phyloP scores from a whole-genome alignment of 2,797 vertebrate genomes.

The Cryptoprocta ferox region DNA sequence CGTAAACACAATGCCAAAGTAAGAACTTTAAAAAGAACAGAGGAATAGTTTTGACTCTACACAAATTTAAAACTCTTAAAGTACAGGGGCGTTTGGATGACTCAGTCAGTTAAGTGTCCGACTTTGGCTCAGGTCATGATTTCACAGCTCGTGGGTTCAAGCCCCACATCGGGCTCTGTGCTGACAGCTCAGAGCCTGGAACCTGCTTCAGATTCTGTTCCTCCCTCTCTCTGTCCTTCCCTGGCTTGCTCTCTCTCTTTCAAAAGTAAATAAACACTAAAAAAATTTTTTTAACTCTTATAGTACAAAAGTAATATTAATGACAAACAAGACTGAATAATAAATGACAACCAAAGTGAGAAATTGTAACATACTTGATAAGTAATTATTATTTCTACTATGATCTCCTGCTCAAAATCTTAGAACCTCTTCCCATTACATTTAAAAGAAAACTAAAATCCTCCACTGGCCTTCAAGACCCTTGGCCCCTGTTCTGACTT shows the following conservation, averaged over 20 bases:
- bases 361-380: background rate
- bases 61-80: background rate
- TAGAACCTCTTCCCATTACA: background rate
- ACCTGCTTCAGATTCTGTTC: too few relatives aligned
- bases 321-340: conserved; percentile 11
- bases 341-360: background rate
- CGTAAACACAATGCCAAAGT: background rate
- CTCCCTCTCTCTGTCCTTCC: too few relatives aligned
- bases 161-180: too few relatives aligned
- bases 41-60: background rate
- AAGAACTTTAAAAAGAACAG: conserved; percentile 22
- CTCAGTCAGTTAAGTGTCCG: too few relatives aligned
- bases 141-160: too few relatives aligned
- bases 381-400: background rate
- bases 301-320: background rate
- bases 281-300: too few relatives aligned
- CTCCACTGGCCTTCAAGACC: background rate
- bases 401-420: background rate
- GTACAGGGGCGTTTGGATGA: too few relatives aligned
- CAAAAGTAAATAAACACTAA: too few relatives aligned
- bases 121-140: too few relatives aligned
- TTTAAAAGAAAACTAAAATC: background rate
- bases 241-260: too few relatives aligned
- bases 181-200: too few relatives aligned
- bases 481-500: background rate